Evolutionary conservation across 92 coral and sea anemone genomes (phyloP).

Genomic region (Phymanthus crucifer): DNA sequence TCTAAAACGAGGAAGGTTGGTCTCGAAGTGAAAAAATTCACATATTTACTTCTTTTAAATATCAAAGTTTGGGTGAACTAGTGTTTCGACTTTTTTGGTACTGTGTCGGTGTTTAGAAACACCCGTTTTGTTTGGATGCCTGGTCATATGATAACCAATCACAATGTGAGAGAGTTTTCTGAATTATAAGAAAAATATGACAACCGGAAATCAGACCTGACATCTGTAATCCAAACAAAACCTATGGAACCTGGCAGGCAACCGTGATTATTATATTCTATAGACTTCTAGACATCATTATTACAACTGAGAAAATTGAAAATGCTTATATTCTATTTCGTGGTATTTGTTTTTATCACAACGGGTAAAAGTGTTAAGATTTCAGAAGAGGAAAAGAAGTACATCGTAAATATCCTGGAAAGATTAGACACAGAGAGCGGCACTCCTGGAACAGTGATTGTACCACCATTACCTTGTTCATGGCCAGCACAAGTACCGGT

Average conservation of each 20-base stretch:
- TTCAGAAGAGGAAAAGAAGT: neutral
- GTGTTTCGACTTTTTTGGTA: neutral
- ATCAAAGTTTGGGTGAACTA: neutral
- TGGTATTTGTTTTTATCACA: neutral
- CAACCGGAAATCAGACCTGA: no score
- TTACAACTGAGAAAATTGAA: neutral
- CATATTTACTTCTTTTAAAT: neutral
- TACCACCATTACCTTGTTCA: constrained; percentile 7
- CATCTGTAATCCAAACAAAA: no score
- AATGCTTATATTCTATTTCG: neutral
- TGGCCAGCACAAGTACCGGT: neutral
- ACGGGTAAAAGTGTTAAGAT: neutral
- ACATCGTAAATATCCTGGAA: neutral
- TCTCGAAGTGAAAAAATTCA: neutral
- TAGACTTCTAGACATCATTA: neutral
- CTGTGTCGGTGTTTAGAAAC: neutral
- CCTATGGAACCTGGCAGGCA: no score
- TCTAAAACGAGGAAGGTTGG: neutral
- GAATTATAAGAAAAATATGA: no score
- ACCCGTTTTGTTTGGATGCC: no score
- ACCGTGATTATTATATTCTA: no score
- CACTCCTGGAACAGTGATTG: neutral
- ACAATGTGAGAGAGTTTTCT: no score
- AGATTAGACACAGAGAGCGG: constrained; percentile 1
- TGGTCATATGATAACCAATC: no score